Conservation (phyloP, 2,113 vertebrate species). For the Rattus norvegicus region DNA sequence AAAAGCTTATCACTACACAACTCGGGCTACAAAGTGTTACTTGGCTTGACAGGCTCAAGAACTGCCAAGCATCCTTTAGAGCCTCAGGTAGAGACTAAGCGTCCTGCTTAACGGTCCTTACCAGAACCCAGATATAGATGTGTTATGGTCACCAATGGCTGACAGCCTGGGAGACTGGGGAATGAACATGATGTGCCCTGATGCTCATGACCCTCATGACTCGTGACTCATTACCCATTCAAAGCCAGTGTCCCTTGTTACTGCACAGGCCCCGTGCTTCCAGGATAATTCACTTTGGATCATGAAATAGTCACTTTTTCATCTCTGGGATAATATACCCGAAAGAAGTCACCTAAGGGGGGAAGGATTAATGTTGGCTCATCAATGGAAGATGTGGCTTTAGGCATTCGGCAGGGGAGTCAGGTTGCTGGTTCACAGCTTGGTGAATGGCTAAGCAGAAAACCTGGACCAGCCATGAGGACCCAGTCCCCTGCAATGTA, state of each 20-base stretch:
- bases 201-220: neutral
- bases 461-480: neutral
- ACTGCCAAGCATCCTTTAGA: neutral
- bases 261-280: neutral
- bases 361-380: neutral
- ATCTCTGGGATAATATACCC: neutral
- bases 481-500: neutral
- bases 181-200: neutral
- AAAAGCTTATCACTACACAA: neutral
- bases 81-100: neutral
- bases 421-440: neutral
- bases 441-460: neutral
- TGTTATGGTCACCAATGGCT: neutral
- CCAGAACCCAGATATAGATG: neutral
- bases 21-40: neutral
- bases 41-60: constrained; percentile 48
- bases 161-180: neutral
- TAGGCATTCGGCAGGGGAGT: neutral
- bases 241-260: neutral
- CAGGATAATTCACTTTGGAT: constrained; percentile 18
- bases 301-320: neutral
- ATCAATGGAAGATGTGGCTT: neutral
- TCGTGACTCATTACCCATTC: neutral
- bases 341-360: neutral
- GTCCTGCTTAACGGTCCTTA: constrained; percentile 27